Percentiles rank a stretch among this genome's conserved stretches.
Evolutionary conservation across 2,888 invertebrate species (phyloP).

Genomic region (Uloborus plumipes): DNA sequence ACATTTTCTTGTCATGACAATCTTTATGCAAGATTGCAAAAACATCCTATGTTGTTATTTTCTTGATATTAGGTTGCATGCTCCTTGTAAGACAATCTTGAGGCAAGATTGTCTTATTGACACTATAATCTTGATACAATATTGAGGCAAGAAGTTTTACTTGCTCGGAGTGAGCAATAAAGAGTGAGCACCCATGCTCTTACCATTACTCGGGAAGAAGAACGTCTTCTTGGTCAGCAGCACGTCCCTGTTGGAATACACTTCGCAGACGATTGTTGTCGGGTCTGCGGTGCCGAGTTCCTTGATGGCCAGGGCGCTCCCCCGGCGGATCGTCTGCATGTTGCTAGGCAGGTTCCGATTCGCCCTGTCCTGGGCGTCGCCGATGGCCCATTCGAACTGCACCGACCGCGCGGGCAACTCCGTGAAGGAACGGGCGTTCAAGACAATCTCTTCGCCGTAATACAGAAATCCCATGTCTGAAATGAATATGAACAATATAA

Average conservation of each 20-base stretch:
- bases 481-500: background rate
- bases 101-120: no score
- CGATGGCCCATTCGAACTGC: conserved; percentile 8
- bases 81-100: no score
- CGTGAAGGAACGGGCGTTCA: conserved; percentile 5
- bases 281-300: background rate
- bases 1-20: no score
- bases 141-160: no score
- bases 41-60: no score
- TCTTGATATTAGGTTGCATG: no score
- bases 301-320: conserved; percentile 12
- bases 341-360: background rate
- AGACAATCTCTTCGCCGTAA: conserved; percentile 10
- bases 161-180: no score
- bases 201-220: conserved; percentile 7
- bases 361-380: background rate
- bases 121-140: no score
- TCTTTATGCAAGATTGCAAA: no score
- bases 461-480: conserved; percentile 31
- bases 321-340: background rate
- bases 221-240: conserved; percentile 11
- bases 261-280: background rate
- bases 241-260: conserved; percentile 16
- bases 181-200: no score
- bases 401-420: conserved; percentile 5